These are phyloP conservation scores for Gonatopus flavifemur DNA, from an alignment of 1,140 invertebrate species.

Conservation along the genomic window DNA sequence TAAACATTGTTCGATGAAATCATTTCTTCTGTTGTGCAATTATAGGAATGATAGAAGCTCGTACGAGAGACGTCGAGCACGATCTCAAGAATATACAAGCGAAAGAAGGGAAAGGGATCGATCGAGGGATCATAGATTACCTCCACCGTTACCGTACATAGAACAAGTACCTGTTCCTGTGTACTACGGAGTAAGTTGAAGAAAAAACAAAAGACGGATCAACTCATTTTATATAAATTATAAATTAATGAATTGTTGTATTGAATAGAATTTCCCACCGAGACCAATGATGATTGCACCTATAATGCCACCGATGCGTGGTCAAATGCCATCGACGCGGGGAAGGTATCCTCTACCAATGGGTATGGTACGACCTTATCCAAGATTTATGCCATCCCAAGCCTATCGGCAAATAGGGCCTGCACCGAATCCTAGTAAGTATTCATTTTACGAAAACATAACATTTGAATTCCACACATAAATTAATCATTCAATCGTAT, in stretches of 20 bases:
- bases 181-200: constrained; percentile 28
- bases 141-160: constrained; percentile 15
- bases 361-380: constrained; percentile 17
- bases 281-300: constrained; percentile 32
- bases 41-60: constrained; percentile 13
- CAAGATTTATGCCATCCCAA: constrained; percentile 27
- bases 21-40: too few relatives aligned
- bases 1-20: too few relatives aligned
- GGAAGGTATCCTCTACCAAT: constrained; percentile 20
- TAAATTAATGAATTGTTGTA: constrained; percentile 9
- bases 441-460: not conserved
- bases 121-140: constrained; percentile 20
- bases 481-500: constrained; percentile 1
- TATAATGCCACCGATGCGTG: constrained; percentile 27
- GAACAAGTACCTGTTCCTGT: constrained; percentile 30
- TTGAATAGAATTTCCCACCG: constrained; percentile 20
- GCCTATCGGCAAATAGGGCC: too few relatives aligned
- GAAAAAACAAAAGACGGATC: not conserved
- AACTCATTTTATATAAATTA: not conserved
- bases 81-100: constrained; percentile 4
- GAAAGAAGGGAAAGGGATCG: constrained; percentile 9
- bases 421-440: too few relatives aligned
- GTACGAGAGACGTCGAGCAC: constrained; percentile 18
- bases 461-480: not conserved
- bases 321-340: too few relatives aligned